Evolutionary conservation across 2,797 vertebrate genomes (phyloP).

Genomic region (Emydoidea blandingii): DNA sequence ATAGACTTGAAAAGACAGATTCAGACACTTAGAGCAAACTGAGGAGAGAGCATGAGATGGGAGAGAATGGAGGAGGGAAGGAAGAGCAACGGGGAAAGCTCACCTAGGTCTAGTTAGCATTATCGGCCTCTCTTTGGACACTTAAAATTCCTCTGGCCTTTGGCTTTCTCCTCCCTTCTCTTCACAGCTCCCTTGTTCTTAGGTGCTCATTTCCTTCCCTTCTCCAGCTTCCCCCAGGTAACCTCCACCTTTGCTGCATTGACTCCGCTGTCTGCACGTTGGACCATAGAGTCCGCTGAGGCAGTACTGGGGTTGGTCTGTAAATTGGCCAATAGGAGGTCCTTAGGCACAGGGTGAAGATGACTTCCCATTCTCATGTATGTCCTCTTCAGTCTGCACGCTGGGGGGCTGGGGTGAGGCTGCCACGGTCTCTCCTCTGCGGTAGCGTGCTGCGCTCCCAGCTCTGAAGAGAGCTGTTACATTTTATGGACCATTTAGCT

Average conservation of each 20-base stretch:
- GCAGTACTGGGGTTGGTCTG: accelerated
- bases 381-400: accelerated
- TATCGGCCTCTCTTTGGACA: background rate
- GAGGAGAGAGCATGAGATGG: background rate
- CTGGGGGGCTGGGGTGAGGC: slow-evolving; percentile 1
- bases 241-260: background rate
- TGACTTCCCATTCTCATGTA: accelerated
- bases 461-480: slow-evolving; percentile 39
- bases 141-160: background rate
- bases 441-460: background rate
- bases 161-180: background rate
- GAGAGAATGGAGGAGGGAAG: background rate
- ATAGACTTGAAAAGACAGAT: background rate
- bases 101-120: background rate
- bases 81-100: accelerated
- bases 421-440: slow-evolving; percentile 30
- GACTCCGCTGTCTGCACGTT: background rate
- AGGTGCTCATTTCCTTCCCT: accelerated
- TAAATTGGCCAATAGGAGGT: accelerated
- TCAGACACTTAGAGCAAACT: background rate
- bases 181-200: background rate
- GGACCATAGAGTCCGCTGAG: background rate
- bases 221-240: accelerated
- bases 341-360: accelerated
- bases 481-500: slow-evolving; percentile 69